These are phyloP conservation scores for Hemicentrotus pulcherrimus DNA, from an alignment of 35 echinoderm and acorn worm genomes.

Conservation along the genomic window DNA sequence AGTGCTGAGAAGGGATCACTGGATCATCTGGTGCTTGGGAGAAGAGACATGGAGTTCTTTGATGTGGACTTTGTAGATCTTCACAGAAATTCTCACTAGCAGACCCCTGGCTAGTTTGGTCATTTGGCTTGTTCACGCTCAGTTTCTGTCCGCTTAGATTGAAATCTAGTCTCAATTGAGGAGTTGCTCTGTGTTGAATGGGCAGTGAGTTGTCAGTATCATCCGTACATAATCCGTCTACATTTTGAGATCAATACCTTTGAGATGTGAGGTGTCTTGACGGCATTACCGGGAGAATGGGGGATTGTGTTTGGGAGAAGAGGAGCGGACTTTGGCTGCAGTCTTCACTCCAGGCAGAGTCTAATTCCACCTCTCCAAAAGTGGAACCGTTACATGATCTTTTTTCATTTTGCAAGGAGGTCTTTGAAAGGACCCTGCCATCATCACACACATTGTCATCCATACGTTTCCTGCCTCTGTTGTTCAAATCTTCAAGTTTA, in stretches of 20 bases:
- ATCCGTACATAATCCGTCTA: background rate
- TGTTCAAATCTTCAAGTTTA: background rate
- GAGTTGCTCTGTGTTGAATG: background rate
- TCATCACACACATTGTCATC: background rate
- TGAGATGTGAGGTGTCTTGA: background rate
- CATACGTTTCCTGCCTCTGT: background rate
- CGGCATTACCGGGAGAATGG: background rate
- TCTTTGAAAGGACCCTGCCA: background rate
- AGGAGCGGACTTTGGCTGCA: conserved; percentile 29
- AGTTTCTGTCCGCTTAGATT: background rate
- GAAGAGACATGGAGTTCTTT: conserved; percentile 16
- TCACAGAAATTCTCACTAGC: background rate
- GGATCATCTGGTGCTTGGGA: background rate
- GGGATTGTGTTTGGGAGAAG: conserved; percentile 8
- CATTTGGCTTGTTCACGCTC: background rate
- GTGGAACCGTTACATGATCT: background rate
- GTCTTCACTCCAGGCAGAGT: background rate
- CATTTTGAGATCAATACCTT: background rate
- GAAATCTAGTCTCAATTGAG: background rate
- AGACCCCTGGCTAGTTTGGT: background rate
- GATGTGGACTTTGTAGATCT: background rate
- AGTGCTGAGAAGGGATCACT: background rate
- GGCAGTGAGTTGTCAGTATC: background rate
- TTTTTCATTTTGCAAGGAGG: background rate
- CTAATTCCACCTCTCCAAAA: no score